Percentiles rank a stretch among this genome's conserved stretches.
phyloP scores from a whole-genome alignment of 2,797 vertebrate species.

The Sus cebifrons region DNA sequence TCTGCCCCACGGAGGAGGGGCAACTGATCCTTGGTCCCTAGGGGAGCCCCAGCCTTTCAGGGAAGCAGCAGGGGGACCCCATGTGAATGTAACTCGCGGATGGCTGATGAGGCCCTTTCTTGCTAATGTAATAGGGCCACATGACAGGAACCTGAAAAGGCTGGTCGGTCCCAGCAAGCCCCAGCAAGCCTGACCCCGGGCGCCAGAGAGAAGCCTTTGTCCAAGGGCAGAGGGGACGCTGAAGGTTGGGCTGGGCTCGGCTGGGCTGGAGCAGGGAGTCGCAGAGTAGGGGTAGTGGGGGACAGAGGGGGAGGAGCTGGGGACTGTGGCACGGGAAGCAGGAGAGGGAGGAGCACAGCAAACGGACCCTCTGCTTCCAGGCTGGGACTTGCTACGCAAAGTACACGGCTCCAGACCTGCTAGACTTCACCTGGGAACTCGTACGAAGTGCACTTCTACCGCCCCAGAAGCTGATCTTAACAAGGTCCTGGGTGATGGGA shows the following conservation, averaged over 20 bases:
- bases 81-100: conserved; percentile 86
- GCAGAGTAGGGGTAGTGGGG: neutral
- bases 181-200: conserved; percentile 67
- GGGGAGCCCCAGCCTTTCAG: neutral
- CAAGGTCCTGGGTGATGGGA: neutral
- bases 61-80: neutral
- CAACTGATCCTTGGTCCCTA: neutral
- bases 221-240: conserved; percentile 76
- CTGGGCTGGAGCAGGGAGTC: neutral
- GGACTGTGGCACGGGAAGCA: neutral
- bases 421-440: neutral
- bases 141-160: conserved; percentile 87
- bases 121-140: conserved; percentile 89
- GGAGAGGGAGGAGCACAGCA: neutral
- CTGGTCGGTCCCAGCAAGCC: conserved; percentile 89
- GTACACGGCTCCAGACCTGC: neutral
- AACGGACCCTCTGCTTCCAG: neutral
- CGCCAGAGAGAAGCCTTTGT: conserved; percentile 62
- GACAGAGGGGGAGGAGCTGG: neutral
- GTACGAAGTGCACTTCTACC: neutral
- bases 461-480: neutral
- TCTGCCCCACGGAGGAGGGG: neutral
- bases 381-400: accelerated
- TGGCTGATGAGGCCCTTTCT: conserved; percentile 87
- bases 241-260: neutral